A percentile compares a stretch with the other conserved stretches of the same genome.
Evolutionary conservation across 1,140 invertebrate species (phyloP).

Genomic region (Akabosia matsudoensis): DNA sequence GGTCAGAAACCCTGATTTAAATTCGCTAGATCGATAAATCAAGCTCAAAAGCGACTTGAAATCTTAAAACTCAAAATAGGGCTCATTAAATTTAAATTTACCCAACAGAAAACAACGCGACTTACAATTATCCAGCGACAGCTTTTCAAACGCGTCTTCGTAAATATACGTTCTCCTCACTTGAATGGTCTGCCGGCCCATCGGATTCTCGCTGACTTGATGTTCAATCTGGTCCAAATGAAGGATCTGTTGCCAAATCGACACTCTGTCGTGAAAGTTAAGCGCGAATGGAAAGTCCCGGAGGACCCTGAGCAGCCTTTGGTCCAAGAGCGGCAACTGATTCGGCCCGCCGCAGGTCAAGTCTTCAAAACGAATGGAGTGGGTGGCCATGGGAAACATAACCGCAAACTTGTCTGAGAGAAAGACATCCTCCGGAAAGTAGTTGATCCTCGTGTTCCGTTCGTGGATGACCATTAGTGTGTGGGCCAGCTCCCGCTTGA

Average conservation of each 20-base stretch:
- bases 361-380: slow-evolving; percentile 31
- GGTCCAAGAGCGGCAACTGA: slow-evolving; percentile 80
- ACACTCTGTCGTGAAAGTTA: slow-evolving; percentile 80
- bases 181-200: slow-evolving; percentile 70
- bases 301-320: slow-evolving; percentile 80
- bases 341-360: slow-evolving; percentile 59
- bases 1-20: background rate
- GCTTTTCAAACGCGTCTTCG: slow-evolving; percentile 94
- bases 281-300: slow-evolving; percentile 91
- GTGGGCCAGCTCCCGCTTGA: slow-evolving; percentile 20
- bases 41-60: too few species aligned
- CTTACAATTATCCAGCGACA: slow-evolving; percentile 83
- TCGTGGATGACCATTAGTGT: slow-evolving; percentile 36
- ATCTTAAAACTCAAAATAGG: too few species aligned
- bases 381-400: slow-evolving; percentile 33
- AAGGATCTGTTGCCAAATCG: slow-evolving; percentile 75
- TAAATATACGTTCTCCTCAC: slow-evolving; percentile 89
- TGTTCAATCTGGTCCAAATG: slow-evolving; percentile 66
- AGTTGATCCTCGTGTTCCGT: slow-evolving; percentile 36
- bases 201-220: slow-evolving; percentile 69
- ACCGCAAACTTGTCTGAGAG: slow-evolving; percentile 24
- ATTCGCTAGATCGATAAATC: too few species aligned
- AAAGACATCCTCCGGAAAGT: slow-evolving; percentile 46
- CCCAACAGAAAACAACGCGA: too few species aligned
- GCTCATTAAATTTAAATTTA: slow-evolving; percentile 10